Base-by-base conservation (phyloP, 2,113 vertebrate genomes). In the Trichomycterus rosablanca region DNA sequence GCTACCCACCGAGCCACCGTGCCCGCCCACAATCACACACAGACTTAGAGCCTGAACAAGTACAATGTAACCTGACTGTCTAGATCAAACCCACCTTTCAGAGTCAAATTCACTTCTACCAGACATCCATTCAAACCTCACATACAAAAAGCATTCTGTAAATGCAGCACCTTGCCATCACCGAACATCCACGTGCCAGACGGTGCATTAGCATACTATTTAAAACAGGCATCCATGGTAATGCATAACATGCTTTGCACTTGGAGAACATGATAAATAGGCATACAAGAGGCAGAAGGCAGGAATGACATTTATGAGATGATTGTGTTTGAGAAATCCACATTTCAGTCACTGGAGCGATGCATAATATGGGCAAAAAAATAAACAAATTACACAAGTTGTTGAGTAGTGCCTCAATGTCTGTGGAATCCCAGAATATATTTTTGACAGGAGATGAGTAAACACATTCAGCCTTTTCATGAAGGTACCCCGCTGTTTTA, bases 191-290 rank as follows among this genome's bases (percentile, higher is more conserved):
- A 11, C 22, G 11, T 24, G 15, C 30, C 34, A 14, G 30, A 69
- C 45, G 37, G n/a, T 56, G 43, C 45, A 59, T 59, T 39, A 45
- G 56, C 19, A 55, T 60, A 37, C 30, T 32, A 30, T 26, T 67
- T 22, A 53, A n/a, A 54, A 62, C 26, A 49, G 26, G 57, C 43
- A 55, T 49, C 43, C 46, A 42, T 46, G 46, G 39, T 68, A 34
- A 56, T 55, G n/a, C 50, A 48, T 68, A 62, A 62, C n/a, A 19
- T 6, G 28, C 40, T 16, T 7, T 9, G 35, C 15, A 19, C 22
- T 32, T 40, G 12, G 51, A 28, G n/a, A n/a, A n/a, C 34, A n/a
- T 20, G 46, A 62, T 51, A 51, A 62, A 42, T 2, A 42, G 59
- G 11, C n/a, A n/a, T 7, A 14, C 11, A 11, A 6, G 20, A 20